These are phyloP conservation scores for Caracal caracal DNA, from an alignment of 2,113 vertebrate genomes.

Conservation along the genomic window DNA sequence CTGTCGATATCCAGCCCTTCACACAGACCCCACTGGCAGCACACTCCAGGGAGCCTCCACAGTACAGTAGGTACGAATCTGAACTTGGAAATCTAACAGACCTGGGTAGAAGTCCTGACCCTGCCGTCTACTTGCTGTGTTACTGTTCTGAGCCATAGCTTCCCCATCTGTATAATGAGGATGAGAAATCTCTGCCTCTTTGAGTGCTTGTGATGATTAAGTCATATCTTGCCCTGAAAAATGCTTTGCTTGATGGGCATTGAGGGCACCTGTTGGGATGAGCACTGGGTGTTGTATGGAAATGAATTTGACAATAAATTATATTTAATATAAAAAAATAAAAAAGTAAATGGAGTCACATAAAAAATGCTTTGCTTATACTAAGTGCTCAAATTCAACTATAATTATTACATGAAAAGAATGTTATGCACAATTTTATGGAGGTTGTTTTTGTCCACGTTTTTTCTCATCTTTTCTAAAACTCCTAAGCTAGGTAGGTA, in stretches of 20 bases:
- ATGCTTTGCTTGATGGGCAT: background rate
- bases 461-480: slow-evolving; percentile 7
- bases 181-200: background rate
- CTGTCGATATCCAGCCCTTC: background rate
- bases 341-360: too few relatives aligned
- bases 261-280: too few relatives aligned
- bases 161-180: too few relatives aligned
- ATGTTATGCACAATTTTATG: background rate
- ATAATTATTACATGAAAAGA: background rate
- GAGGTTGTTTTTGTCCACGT: background rate
- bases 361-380: background rate
- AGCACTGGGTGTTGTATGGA: too few relatives aligned
- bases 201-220: too few relatives aligned
- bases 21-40: background rate
- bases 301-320: too few relatives aligned
- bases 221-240: background rate
- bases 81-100: background rate
- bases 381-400: background rate
- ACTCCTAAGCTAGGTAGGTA: background rate
- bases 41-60: background rate
- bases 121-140: background rate
- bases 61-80: background rate
- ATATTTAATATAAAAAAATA: too few relatives aligned
- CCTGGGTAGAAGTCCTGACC: background rate
- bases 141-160: background rate